A percentile compares a stretch with the other conserved stretches of the same genome.
Evolutionary conservation across 2,797 vertebrate genomes (phyloP).

Genomic region (Australoheros facetus): DNA sequence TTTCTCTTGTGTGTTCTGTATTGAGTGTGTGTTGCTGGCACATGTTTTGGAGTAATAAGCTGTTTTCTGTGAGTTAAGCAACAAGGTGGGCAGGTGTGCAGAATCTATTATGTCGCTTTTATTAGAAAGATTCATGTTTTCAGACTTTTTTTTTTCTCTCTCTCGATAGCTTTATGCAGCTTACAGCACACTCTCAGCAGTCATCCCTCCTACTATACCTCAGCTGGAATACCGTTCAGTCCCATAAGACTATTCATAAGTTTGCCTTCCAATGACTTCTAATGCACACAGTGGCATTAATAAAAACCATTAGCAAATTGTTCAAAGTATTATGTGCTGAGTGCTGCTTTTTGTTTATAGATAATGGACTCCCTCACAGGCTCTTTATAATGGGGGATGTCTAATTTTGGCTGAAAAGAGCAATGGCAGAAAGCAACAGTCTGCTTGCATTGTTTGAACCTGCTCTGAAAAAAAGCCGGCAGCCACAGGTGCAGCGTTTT

Average conservation of each 20-base stretch:
- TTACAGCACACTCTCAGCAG: neutral
- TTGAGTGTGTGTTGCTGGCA: neutral
- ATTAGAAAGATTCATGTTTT: neutral
- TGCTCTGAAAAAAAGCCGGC: conserved; percentile 9
- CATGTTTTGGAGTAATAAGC: conserved; percentile 2
- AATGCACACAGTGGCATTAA: conserved; percentile 47
- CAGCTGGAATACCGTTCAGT: conserved; percentile 26
- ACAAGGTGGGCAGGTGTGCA: neutral
- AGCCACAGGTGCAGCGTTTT: neutral
- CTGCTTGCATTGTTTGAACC: conserved; percentile 8
- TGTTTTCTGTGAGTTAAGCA: neutral
- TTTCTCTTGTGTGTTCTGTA: neutral
- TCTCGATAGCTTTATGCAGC: conserved; percentile 19
- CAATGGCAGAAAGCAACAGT: conserved; percentile 31
- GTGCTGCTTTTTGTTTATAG: conserved; percentile 44
- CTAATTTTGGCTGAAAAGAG: conserved; percentile 49
- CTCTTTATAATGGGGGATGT: conserved; percentile 59
- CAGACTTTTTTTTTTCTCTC: neutral
- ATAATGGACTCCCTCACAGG: conserved; percentile 57
- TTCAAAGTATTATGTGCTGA: conserved; percentile 39
- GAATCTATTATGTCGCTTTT: neutral
- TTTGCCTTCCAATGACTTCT: conserved; percentile 42
- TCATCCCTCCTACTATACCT: conserved; percentile 11
- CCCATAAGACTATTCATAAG: conserved; percentile 37
- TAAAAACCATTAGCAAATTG: conserved; percentile 65